Base-by-base conservation (phyloP, 1,140 invertebrate genomes). In the Caenorhabditis remanei region DNA sequence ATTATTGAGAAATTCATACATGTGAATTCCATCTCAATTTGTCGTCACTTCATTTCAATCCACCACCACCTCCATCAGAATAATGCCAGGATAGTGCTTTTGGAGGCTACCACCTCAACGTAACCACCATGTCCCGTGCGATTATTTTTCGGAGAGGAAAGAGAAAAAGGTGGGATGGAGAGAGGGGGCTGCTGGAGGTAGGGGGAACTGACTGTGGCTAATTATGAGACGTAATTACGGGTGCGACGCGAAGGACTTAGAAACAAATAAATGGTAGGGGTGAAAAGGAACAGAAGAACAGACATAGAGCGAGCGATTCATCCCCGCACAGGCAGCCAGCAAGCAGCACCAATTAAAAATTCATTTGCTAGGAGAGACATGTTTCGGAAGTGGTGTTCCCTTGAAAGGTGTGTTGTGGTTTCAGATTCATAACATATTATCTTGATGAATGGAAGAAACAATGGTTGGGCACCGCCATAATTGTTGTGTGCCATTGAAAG, bases 141-240 rank as follows among this genome's bases (percentile, higher is more conserved):
- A 79, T 79, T 79, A 79, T 79, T 79, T 79, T 79, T 79, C 71
- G 71, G 71, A 79, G 46, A n/a, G 24, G 65, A 43, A 21, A 43
- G 21, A 5, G 21, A 24, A 32, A 24, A 71, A n/a, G 24, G 11
- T 32, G 14, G 24, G 61, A 63, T 11, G 21, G 61, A 32, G 61
- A 63, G 32, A 32, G 32, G 32, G 32, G 32, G 32, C 32, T 32
- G 32, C 32, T 32, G 32, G 32, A 32, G 32, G 32, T 32, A 32
- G 32, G 24, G 56, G 56, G 61, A 14, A 79, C 46, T 79, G 71
- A 79, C 46, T 79, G 71, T 79, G 71, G 71, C 71, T 79, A 79
- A 79, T 79, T 79, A 79, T 79, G n/a, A 79, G 71, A 79, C 71
- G 71, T 79, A 79, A 79, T 79, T 79, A 79, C 71, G 71, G 71